Conservation (phyloP, 2,113 vertebrate species). For the Tachuris rubrigastra region DNA sequence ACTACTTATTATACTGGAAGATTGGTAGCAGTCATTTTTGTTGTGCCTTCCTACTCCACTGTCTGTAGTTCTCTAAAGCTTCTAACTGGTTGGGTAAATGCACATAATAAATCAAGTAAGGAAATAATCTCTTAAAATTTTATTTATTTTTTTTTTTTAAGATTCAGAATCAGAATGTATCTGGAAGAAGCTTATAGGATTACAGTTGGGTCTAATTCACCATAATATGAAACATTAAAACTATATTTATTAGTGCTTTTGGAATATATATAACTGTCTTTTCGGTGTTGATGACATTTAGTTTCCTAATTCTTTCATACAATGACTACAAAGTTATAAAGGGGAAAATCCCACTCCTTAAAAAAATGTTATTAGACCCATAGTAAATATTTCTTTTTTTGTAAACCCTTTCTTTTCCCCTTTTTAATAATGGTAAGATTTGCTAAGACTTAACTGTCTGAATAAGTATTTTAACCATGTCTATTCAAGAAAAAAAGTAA, state of each 20-base stretch:
- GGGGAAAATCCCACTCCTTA: background rate
- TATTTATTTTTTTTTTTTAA: background rate
- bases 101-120: background rate
- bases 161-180: background rate
- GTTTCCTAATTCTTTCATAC: background rate
- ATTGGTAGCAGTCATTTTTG: background rate
- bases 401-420: fast-evolving
- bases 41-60: background rate
- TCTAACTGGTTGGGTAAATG: background rate
- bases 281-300: background rate
- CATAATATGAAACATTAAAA: background rate
- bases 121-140: background rate
- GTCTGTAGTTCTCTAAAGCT: background rate
- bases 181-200: background rate
- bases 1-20: background rate
- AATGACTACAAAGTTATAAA: background rate
- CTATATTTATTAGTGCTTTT: background rate
- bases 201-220: background rate
- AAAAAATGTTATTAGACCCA: background rate
- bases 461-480: background rate
- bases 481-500: background rate
- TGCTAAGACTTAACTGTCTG: background rate
- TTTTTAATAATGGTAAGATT: background rate
- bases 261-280: background rate
- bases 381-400: background rate